phyloP scores from a whole-genome alignment of 2,797 vertebrate species.

The Anas georgica region DNA sequence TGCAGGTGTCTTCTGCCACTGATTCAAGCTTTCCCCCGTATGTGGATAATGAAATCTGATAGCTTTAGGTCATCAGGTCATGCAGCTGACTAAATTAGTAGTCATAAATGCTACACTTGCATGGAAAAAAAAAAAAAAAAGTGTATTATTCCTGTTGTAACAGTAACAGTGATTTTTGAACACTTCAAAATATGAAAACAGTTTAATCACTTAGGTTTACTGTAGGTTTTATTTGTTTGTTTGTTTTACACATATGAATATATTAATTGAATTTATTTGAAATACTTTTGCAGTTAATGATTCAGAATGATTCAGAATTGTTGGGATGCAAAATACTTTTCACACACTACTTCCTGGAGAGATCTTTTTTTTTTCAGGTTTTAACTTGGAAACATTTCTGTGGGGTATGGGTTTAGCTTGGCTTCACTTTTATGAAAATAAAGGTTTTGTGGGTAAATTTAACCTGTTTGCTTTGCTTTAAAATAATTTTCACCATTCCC shows the following conservation, averaged over 20 bases:
- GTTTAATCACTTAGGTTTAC: not conserved
- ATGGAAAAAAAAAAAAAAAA: no score
- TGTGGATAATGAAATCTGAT: not conserved
- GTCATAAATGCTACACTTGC: not conserved
- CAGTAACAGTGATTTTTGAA: not conserved
- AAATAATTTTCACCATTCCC: constrained; percentile 8
- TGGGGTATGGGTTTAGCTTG: not conserved
- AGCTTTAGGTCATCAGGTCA: not conserved
- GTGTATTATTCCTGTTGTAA: not conserved
- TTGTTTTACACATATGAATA: constrained; percentile 3
- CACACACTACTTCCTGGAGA: not conserved
- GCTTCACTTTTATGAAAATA: not conserved
- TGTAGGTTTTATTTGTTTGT: not conserved
- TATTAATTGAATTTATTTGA: not conserved
- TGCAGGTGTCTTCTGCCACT: not conserved
- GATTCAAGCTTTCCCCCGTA: not conserved
- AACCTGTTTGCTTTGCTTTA: not conserved
- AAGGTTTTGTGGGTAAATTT: not conserved
- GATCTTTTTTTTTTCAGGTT: not conserved
- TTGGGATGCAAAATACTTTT: not conserved
- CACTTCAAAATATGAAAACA: not conserved
- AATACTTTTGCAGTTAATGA: not conserved
- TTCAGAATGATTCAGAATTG: not conserved
- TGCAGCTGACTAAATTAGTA: not conserved
- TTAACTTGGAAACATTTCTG: not conserved